Evolutionary conservation across 2,113 vertebrate genomes (phyloP).

Genomic region (Pseudopipra pipra): DNA sequence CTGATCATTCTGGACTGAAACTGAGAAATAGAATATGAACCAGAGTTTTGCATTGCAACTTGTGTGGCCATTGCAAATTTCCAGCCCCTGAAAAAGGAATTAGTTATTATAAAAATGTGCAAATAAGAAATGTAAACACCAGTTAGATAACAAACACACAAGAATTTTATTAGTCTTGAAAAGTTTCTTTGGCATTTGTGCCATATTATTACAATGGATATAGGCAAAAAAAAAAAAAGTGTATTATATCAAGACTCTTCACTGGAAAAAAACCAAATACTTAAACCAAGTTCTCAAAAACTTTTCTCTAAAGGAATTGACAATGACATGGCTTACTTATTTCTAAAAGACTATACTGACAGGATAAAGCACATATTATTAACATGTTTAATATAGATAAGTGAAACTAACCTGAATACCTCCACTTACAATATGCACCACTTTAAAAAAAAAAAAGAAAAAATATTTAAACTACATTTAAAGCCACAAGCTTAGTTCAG

Average conservation of each 20-base stretch:
- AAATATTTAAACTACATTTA: neutral
- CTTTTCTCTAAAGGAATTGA: neutral
- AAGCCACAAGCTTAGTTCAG: neutral
- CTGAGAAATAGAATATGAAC: conserved; percentile 96
- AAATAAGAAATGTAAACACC: neutral
- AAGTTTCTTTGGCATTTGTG: neutral
- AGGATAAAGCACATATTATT: neutral
- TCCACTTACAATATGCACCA: neutral
- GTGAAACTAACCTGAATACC: neutral
- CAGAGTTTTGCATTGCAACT: conserved; percentile 98
- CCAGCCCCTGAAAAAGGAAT: conserved; percentile 86
- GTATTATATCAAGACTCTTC: neutral
- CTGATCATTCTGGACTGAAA: conserved; percentile 99
- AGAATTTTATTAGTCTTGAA: neutral
- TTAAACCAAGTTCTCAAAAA: neutral
- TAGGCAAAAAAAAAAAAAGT: neutral
- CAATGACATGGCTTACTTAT: neutral
- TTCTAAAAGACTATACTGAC: neutral
- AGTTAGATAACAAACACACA: neutral
- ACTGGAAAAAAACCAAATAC: neutral
- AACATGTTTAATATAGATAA: neutral
- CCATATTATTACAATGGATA: neutral
- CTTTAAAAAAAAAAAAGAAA: neutral
- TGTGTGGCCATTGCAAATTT: conserved; percentile 98
- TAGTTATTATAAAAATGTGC: neutral